Evolutionary conservation across 2,797 vertebrate species (phyloP).

Genomic region (Lepus townsendii): DNA sequence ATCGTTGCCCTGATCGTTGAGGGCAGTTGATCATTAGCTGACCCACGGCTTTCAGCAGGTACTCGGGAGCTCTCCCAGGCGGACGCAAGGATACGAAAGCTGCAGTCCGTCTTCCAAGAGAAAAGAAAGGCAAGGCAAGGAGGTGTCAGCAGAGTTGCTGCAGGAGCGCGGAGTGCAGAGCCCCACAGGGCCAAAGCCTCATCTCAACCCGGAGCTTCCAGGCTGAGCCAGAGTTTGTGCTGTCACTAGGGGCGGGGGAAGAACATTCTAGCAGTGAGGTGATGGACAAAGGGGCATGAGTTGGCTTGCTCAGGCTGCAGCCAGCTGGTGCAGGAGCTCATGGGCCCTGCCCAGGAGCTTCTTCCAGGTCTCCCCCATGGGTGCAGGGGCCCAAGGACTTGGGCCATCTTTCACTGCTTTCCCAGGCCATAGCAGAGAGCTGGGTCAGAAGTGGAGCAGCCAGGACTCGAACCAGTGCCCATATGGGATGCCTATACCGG

Average conservation of each 20-base stretch:
- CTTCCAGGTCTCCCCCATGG: no score
- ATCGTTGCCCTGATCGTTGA: not conserved
- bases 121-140: conserved; percentile 30
- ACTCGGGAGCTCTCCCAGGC: conserved; percentile 5
- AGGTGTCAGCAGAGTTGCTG: not conserved
- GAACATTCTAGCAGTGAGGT: not conserved
- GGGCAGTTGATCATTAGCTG: not conserved
- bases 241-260: not conserved
- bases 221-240: not conserved
- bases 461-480: no score
- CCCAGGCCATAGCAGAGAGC: no score
- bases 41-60: conserved; percentile 30
- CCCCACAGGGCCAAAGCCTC: not conserved
- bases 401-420: no score
- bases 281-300: not conserved
- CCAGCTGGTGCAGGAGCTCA: not conserved
- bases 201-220: not conserved
- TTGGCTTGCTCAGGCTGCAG: not conserved
- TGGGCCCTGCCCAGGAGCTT: not conserved
- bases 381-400: no score
- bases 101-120: not conserved
- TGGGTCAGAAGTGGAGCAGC: no score
- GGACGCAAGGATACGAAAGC: not conserved
- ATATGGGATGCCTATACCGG: not conserved
- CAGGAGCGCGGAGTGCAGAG: not conserved